These are phyloP conservation scores for Idaea aversata DNA, from an alignment of 2,888 invertebrate genomes.

Conservation along the genomic window DNA sequence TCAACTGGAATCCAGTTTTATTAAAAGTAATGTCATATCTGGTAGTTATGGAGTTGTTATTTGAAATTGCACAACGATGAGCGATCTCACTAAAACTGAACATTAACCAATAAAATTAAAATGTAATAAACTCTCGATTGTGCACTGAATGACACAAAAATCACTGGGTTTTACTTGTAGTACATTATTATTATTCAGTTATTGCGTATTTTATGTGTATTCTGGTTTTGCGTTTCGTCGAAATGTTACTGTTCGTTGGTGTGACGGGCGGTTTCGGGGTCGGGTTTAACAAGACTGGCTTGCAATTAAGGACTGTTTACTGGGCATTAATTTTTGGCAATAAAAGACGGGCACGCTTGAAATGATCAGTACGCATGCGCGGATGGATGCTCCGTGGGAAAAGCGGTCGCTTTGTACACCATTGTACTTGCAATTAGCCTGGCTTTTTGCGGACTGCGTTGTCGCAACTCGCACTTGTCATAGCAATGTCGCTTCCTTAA, in stretches of 20 bases:
- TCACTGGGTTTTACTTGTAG: conserved; percentile 58
- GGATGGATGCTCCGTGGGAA: conserved; percentile 73
- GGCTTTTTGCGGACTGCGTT: conserved; percentile 50
- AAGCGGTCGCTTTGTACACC: conserved; percentile 73
- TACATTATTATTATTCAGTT: conserved; percentile 65
- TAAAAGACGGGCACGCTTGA: conserved; percentile 74
- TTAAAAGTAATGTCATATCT: conserved; percentile 28
- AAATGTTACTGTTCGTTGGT: conserved; percentile 54
- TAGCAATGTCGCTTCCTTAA: conserved; percentile 65
- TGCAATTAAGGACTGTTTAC: conserved; percentile 77
- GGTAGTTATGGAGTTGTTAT: conserved; percentile 54
- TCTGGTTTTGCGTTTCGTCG: conserved; percentile 57
- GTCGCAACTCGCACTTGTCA: conserved; percentile 67
- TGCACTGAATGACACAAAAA: conserved; percentile 46
- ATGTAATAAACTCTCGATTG: conserved; percentile 56
- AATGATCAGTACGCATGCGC: conserved; percentile 73
- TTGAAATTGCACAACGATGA: conserved; percentile 43
- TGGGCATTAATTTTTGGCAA: conserved; percentile 80
- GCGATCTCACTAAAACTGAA: conserved; percentile 36
- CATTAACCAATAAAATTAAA: conserved; percentile 72
- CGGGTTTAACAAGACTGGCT: conserved; percentile 63
- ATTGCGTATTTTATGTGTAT: conserved; percentile 61
- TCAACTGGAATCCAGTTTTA: conserved; percentile 25
- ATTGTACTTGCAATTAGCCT: conserved; percentile 75
- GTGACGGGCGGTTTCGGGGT: conserved; percentile 50